Evolutionary conservation across 1,140 invertebrate genomes (phyloP).

Genomic region (Drosophila tropicalis): DNA sequence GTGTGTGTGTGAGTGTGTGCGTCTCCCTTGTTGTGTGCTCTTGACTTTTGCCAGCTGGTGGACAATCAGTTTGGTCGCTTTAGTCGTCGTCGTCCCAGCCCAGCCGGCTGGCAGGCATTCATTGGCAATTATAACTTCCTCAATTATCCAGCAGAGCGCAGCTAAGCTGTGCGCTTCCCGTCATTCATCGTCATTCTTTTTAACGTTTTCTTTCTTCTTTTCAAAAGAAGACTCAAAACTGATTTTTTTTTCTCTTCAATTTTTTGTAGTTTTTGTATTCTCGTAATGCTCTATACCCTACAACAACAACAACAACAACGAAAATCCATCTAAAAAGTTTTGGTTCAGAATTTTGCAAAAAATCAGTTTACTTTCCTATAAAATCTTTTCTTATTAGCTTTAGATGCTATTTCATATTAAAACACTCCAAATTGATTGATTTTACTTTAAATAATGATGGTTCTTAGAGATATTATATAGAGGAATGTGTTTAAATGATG

Average conservation of each 20-base stretch:
- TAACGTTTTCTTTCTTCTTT: conserved; percentile 62
- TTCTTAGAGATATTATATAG: too few species aligned
- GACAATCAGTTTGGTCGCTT: conserved; percentile 20
- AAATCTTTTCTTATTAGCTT: too few species aligned
- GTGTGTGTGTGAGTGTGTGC: conserved; percentile 8
- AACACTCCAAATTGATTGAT: too few species aligned
- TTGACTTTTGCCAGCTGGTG: conserved; percentile 48
- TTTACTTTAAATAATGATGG: too few species aligned
- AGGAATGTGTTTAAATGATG: too few species aligned
- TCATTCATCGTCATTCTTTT: conserved; percentile 82
- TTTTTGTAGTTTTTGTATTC: neutral
- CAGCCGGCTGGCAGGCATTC: conserved; percentile 61
- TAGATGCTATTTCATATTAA: too few species aligned
- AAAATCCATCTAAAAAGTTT: too few species aligned
- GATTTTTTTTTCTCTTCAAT: conserved; percentile 29
- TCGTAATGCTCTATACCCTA: conserved; percentile 41
- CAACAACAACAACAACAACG: too few species aligned
- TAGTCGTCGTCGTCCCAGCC: neutral
- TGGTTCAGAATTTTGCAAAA: too few species aligned
- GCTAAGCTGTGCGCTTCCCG: conserved; percentile 81
- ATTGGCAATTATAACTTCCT: conserved; percentile 83
- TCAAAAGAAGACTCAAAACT: conserved; percentile 46
- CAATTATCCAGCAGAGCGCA: conserved; percentile 77
- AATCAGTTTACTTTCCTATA: too few species aligned
- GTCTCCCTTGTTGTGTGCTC: conserved; percentile 36